These are phyloP conservation scores for Zaprionus gabonicus DNA, from an alignment of 1,140 invertebrate genomes.

Conservation along the genomic window DNA sequence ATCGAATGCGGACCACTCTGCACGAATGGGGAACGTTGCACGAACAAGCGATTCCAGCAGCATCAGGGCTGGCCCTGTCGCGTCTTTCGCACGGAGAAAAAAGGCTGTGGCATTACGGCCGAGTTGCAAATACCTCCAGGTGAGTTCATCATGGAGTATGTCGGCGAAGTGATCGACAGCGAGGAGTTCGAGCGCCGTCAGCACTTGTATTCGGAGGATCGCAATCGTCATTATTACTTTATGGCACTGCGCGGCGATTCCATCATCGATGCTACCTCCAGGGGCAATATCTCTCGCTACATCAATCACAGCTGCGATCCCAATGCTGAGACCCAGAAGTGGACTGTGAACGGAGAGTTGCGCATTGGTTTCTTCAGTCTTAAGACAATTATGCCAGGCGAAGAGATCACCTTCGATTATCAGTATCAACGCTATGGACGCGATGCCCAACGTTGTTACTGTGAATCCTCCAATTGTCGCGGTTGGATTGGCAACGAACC, in stretches of 20 bases:
- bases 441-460: slow-evolving; percentile 97
- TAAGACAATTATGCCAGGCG: slow-evolving; percentile 91
- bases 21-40: slow-evolving; percentile 94
- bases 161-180: slow-evolving; percentile 97
- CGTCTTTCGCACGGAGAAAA: slow-evolving; percentile 96
- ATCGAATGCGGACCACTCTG: slow-evolving; percentile 98
- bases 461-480: slow-evolving; percentile 93
- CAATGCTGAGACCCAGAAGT: slow-evolving; percentile 99
- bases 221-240: slow-evolving; percentile 98
- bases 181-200: slow-evolving; percentile 95
- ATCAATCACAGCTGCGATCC: slow-evolving; percentile 99
- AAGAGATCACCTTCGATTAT: slow-evolving; percentile 99
- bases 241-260: slow-evolving; percentile 98
- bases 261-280: slow-evolving; percentile 97
- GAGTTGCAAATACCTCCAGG: slow-evolving; percentile 90
- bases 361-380: slow-evolving; percentile 98
- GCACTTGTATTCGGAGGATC: slow-evolving; percentile 95
- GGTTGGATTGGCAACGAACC: slow-evolving; percentile 97
- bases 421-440: slow-evolving; percentile 98
- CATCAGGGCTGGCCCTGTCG: slow-evolving; percentile 93
- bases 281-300: slow-evolving; percentile 97
- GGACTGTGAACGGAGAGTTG: slow-evolving; percentile 98
- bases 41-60: slow-evolving; percentile 97
- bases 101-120: slow-evolving; percentile 96
- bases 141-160: slow-evolving; percentile 99